Conservation (phyloP, 2,888 invertebrate species). For the Aphidius colemani region DNA sequence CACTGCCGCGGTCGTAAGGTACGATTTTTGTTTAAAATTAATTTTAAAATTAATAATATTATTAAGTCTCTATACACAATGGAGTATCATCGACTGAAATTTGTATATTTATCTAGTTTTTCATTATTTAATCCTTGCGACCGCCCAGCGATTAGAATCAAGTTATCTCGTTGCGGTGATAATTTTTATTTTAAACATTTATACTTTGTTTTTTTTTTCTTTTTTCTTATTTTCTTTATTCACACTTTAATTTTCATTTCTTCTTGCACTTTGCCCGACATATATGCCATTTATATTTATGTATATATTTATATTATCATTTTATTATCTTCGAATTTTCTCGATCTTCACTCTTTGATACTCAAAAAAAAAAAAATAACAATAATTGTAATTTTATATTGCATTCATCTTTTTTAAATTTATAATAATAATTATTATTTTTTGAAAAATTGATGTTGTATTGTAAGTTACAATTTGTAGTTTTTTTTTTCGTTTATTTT, state of each 20-base stretch:
- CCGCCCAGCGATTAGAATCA: slow-evolving; percentile 21
- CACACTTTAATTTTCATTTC: slow-evolving; percentile 12
- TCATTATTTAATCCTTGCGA: slow-evolving; percentile 17
- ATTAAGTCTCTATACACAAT: slow-evolving; percentile 22
- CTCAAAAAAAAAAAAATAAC: neutral
- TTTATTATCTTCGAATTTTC: too few relatives aligned
- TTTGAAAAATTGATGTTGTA: too few relatives aligned
- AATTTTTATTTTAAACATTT: neutral
- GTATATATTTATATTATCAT: too few relatives aligned
- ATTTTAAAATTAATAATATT: neutral
- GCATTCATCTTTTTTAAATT: neutral
- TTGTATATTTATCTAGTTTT: slow-evolving; percentile 1
- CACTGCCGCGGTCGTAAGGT: slow-evolving; percentile 31
- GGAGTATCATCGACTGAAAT: slow-evolving; percentile 14
- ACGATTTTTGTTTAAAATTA: slow-evolving; percentile 10
- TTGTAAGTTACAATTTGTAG: too few relatives aligned
- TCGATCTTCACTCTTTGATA: too few relatives aligned
- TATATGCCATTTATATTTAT: too few relatives aligned
- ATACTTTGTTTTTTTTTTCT: too few relatives aligned
- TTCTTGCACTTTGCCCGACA: slow-evolving; percentile 38
- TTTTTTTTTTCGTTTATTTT: neutral
- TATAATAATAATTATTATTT: too few relatives aligned
- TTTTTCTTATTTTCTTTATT: too few relatives aligned
- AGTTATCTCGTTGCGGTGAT: slow-evolving; percentile 21
- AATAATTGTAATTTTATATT: slow-evolving; percentile 4